phyloP scores from a whole-genome alignment of 2,797 vertebrate species.

The Scolopax bukidnonensis region DNA sequence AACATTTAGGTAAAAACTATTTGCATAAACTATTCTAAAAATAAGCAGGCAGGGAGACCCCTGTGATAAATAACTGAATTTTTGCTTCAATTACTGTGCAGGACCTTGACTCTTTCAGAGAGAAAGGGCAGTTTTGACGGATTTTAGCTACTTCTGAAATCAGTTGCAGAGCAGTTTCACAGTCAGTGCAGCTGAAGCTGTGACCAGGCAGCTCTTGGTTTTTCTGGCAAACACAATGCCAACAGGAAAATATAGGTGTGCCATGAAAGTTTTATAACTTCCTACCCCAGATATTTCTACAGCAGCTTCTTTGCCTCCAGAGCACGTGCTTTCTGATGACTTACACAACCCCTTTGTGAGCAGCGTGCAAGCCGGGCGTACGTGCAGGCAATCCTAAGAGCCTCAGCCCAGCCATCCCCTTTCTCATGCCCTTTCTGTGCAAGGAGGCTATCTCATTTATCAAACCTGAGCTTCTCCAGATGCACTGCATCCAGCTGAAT shows the following conservation, averaged over 20 bases:
- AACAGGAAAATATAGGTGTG: not conserved
- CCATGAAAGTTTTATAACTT: not conserved
- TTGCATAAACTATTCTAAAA: not conserved
- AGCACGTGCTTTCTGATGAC: not conserved
- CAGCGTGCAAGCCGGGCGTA: not conserved
- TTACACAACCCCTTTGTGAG: not conserved
- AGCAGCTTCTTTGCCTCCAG: not conserved
- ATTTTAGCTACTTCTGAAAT: not conserved
- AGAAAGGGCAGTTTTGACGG: not conserved
- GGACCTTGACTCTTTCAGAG: not conserved
- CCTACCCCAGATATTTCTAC: not conserved
- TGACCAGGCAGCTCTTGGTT: not conserved
- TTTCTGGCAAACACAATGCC: not conserved
- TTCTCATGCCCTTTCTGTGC: rapidly evolving
- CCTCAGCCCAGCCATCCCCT: not conserved
- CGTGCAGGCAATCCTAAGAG: rapidly evolving
- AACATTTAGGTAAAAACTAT: not conserved
- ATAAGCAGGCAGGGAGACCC: not conserved
- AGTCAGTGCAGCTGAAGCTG: not conserved
- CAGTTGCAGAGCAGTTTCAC: not conserved
- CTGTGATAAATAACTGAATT: not conserved
- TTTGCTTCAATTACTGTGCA: not conserved
- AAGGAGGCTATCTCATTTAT: rapidly evolving
- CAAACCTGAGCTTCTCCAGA: rapidly evolving
- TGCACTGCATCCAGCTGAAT: rapidly evolving